Evolutionary conservation across 2,888 invertebrate genomes (phyloP).

Genomic region (Idaea biselata): DNA sequence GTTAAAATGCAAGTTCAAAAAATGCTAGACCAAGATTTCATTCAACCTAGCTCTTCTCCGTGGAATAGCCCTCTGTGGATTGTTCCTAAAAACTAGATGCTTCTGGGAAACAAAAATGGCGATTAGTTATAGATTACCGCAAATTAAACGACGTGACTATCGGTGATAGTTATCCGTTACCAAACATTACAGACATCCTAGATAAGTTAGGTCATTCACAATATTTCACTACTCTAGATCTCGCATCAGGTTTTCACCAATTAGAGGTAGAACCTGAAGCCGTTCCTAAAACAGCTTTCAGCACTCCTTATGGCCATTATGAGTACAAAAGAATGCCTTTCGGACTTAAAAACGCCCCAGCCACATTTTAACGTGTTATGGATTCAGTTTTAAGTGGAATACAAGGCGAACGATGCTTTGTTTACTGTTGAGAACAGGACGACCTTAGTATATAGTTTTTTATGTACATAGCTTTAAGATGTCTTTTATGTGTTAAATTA

Average conservation of each 20-base stretch:
- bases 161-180: constrained; percentile 3
- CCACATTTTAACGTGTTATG: constrained; percentile 9
- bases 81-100: constrained; percentile 27
- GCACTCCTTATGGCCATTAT: neutral
- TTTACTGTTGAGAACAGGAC: too few species aligned
- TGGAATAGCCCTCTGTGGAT: constrained; percentile 28
- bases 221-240: constrained; percentile 17
- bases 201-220: constrained; percentile 28
- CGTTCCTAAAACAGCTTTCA: constrained; percentile 4
- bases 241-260: constrained; percentile 43
- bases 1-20: constrained; percentile 21
- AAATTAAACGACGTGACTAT: constrained; percentile 28
- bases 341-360: constrained; percentile 6
- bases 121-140: constrained; percentile 29
- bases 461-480: too few species aligned
- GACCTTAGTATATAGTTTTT: too few species aligned
- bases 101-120: constrained; percentile 23
- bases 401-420: neutral
- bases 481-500: too few species aligned
- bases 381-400: constrained; percentile 1
- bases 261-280: constrained; percentile 20
- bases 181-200: constrained; percentile 20
- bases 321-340: constrained; percentile 9
- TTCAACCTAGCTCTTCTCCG: constrained; percentile 17
- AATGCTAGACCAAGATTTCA: constrained; percentile 23